These are phyloP conservation scores for Periophthalmus modestus DNA, from an alignment of 2,113 vertebrate genomes.

Conservation along the genomic window DNA sequence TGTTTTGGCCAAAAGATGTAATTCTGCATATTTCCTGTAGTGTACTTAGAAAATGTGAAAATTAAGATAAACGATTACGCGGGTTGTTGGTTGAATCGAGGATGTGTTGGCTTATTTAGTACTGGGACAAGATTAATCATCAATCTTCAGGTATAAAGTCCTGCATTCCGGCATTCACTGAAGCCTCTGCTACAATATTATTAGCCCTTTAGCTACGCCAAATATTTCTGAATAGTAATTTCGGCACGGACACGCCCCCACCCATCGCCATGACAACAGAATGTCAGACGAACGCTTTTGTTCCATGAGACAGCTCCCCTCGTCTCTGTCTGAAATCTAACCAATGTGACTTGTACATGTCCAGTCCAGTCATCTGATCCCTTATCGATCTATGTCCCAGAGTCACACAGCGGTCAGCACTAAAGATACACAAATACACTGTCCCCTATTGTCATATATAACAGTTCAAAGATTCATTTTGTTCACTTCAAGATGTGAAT, in stretches of 20 bases:
- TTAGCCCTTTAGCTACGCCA: background rate
- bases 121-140: background rate
- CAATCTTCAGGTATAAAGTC: too few species aligned
- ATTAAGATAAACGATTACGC: background rate
- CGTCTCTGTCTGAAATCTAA: background rate
- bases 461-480: too few species aligned
- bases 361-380: background rate
- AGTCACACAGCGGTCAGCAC: background rate
- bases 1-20: background rate
- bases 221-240: background rate
- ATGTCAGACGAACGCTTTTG: background rate
- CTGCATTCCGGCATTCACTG: background rate
- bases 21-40: background rate
- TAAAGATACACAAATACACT: background rate
- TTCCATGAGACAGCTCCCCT: background rate
- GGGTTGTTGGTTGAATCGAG: background rate
- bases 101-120: background rate
- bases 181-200: background rate
- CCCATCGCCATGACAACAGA: slow-evolving; percentile 4
- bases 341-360: background rate
- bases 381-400: background rate
- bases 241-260: background rate
- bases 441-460: too few species aligned
- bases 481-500: too few species aligned
- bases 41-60: too few species aligned